phyloP scores from a whole-genome alignment of 2,888 invertebrate species.

The Ommatoiulus sabulosus region DNA sequence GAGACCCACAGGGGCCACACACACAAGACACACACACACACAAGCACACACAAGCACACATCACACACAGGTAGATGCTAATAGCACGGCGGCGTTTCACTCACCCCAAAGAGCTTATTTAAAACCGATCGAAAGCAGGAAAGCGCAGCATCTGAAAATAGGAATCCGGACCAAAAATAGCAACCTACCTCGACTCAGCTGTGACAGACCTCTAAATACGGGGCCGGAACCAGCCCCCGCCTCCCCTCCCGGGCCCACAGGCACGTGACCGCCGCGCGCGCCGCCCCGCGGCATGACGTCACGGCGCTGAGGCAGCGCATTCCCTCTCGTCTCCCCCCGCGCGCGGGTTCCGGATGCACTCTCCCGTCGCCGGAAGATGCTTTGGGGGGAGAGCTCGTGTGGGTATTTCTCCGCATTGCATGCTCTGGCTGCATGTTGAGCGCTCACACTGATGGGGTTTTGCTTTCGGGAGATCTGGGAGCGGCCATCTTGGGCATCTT shows the following conservation, averaged over 20 bases:
- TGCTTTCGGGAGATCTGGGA: not conserved
- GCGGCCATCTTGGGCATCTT: not conserved
- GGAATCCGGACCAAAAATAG: conserved; percentile 53
- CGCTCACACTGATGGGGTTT: not conserved
- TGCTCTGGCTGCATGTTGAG: not conserved
- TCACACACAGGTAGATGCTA: conserved; percentile 16
- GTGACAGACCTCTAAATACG: conserved; percentile 55
- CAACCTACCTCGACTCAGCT: conserved; percentile 52
- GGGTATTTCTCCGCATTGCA: too few relatives aligned
- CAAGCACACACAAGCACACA: not conserved
- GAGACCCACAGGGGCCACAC: conserved; percentile 1
- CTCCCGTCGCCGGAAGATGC: not conserved
- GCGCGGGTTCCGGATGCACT: not conserved
- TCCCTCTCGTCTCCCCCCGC: not conserved
- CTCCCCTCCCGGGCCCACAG: conserved; percentile 10
- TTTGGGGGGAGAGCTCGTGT: not conserved
- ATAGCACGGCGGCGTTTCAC: conserved; percentile 29
- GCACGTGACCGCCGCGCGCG: conserved; percentile 19
- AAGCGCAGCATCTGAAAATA: conserved; percentile 51
- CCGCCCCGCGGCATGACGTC: not conserved
- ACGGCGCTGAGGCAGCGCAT: not conserved
- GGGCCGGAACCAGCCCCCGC: not conserved
- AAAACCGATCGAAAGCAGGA: conserved; percentile 54
- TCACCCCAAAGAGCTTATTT: conserved; percentile 51
- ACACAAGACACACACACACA: not conserved